Evolutionary conservation across 2,888 invertebrate species (phyloP), one percentile per base, ranked within the genome.

Genomic region (Rotaria socialis): DNA sequence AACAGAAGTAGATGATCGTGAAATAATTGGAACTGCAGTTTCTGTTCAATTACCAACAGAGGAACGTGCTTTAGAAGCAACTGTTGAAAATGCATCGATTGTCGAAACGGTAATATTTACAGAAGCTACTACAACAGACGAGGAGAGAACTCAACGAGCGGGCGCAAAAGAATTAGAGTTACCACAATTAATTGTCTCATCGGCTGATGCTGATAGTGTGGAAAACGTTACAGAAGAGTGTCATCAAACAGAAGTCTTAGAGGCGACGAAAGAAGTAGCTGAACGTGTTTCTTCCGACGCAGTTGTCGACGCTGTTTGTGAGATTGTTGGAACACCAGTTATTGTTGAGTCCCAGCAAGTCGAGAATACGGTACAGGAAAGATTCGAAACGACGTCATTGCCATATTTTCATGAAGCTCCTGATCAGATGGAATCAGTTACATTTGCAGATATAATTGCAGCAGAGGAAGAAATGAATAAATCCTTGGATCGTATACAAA

Each of bases 341-440:
- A 10, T 10, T n/a, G 6, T 8, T n/a, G 24, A 58, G 2, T 35
- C 35, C 2, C 2, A 2, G 2, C 35, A 1, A 2, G 35, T 35
- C 35, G 35, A 35, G 2, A 35, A 35, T 35, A 35, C 2, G 35
- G 35, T 35, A 35, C 19, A 55, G 1, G 5, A 19, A 5, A 19
- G 5, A 55, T 6, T 19, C 3, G 55, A 52, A 52, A 8, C 3
- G 16, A 2, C 52, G 14, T 56, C 22, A 22, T 1, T 19, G 4
- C 4, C 1, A 19, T 24, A 0, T 6, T 0, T 5, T 7, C 1
- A 1, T 24, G 56, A 56, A 24, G 6, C 6, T 7, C 2, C 22
- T 56, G 5, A 22, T 24, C 24, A 5, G 8, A 10, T 4, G 3
- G 0, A 24, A 56, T 3, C 8, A 0, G 14, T 14, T 16, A 11